These are phyloP conservation scores for Diaprepes abbreviatus DNA, from an alignment of 2,888 invertebrate genomes.

Conservation along the genomic window DNA sequence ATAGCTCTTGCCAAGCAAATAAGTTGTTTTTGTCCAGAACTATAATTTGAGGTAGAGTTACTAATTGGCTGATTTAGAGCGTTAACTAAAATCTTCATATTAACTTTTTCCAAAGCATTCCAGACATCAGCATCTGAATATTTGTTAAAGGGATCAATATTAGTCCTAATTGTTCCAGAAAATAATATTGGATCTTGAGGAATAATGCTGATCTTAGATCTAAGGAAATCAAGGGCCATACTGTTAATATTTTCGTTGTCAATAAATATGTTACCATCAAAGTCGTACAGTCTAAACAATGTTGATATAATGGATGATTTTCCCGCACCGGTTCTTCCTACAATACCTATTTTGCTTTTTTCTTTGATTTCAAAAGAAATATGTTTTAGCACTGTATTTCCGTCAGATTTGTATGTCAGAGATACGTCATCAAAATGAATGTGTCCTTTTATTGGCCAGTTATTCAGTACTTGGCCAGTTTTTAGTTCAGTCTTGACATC, in stretches of 20 bases:
- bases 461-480: constrained; percentile 39
- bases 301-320: constrained; percentile 82
- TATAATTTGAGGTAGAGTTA: constrained; percentile 73
- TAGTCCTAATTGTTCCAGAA: constrained; percentile 88
- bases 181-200: constrained; percentile 90
- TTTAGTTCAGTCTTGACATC: constrained; percentile 74
- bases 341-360: constrained; percentile 81
- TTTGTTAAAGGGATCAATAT: constrained; percentile 90
- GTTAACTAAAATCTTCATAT: constrained; percentile 77
- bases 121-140: constrained; percentile 84
- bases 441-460: constrained; percentile 81
- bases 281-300: constrained; percentile 83
- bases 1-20: constrained; percentile 77
- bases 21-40: constrained; percentile 74
- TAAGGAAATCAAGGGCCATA: constrained; percentile 80
- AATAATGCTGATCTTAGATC: constrained; percentile 84
- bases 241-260: constrained; percentile 80
- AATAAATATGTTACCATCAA: constrained; percentile 83
- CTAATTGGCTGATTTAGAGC: constrained; percentile 77
- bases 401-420: constrained; percentile 79
- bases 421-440: constrained; percentile 77
- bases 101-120: constrained; percentile 87
- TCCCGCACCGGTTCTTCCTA: constrained; percentile 87
- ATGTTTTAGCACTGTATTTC: constrained; percentile 73
- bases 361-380: constrained; percentile 73